A percentile compares a stretch with the other conserved stretches of the same genome.
These are phyloP conservation scores for Trididemnum nubilum DNA, from an alignment of 23 tunicate species.

Conservation along the genomic window DNA sequence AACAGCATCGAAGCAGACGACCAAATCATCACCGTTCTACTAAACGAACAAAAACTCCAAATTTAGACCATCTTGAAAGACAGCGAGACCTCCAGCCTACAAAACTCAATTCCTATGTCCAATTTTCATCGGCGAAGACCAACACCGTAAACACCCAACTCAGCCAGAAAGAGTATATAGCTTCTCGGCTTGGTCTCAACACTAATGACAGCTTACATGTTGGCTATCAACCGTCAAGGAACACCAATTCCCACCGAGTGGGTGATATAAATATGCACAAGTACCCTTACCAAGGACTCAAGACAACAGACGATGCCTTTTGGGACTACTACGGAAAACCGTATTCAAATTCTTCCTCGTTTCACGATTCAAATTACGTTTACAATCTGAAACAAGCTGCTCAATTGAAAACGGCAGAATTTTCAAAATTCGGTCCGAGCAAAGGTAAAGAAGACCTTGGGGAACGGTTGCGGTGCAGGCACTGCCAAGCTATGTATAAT, in stretches of 20 bases:
- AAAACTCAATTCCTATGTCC: constrained; percentile 87
- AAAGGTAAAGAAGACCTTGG: constrained; percentile 69
- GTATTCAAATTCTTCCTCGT: constrained; percentile 5
- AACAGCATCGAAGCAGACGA: constrained; percentile 3
- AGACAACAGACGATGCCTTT: constrained; percentile 22
- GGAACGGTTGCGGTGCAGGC: constrained; percentile 70
- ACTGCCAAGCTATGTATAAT: constrained; percentile 79
- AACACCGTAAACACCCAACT: background rate
- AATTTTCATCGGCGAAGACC: constrained; percentile 55
- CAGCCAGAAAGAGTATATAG: background rate
- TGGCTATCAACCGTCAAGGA: background rate
- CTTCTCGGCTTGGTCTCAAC: background rate
- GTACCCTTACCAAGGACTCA: constrained; percentile 22
- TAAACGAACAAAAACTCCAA: constrained; percentile 73
- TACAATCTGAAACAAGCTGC: background rate
- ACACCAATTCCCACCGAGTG: background rate
- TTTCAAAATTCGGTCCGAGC: background rate
- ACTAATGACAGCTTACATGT: background rate
- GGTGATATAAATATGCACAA: background rate
- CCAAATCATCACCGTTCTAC: constrained; percentile 16
- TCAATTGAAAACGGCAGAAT: background rate
- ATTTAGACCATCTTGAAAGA: constrained; percentile 63
- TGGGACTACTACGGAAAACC: constrained; percentile 18
- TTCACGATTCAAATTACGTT: constrained; percentile 21
- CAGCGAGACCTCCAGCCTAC: constrained; percentile 77